phyloP scores from a whole-genome alignment of 2,113 vertebrate genomes.

The Corapipo altera region DNA sequence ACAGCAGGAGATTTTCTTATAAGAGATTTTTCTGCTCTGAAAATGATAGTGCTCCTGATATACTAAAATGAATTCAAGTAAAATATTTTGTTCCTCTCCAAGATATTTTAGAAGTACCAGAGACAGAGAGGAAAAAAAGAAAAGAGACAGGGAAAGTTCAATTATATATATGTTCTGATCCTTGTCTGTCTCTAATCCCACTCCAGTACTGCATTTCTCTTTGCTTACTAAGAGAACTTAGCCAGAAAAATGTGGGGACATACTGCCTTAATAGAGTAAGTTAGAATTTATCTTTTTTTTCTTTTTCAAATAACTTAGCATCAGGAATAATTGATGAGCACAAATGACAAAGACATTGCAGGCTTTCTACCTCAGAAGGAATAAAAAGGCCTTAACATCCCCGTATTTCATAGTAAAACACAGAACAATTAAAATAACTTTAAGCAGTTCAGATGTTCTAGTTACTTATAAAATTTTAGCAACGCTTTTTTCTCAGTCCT shows the following conservation, averaged over 20 bases:
- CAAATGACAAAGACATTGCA: neutral
- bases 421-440: neutral
- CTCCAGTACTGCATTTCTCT: neutral
- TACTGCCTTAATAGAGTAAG: neutral
- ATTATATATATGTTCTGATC: neutral
- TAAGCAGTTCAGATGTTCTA: neutral
- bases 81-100: constrained; percentile 11
- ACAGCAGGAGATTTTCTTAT: constrained; percentile 6
- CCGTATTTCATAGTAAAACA: neutral
- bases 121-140: neutral
- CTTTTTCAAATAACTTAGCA: neutral
- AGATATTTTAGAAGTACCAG: neutral
- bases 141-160: neutral
- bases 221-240: neutral
- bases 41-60: neutral
- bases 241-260: neutral
- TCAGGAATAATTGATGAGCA: neutral
- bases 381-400: neutral
- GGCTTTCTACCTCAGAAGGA: neutral
- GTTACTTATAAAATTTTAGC: neutral
- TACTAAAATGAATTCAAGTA: neutral
- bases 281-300: neutral
- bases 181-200: neutral
- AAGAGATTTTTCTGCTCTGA: constrained; percentile 12
- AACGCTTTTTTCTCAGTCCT: neutral